These are phyloP conservation scores for Anoplius nigerrimus DNA, from an alignment of 2,888 invertebrate species.

Conservation along the genomic window DNA sequence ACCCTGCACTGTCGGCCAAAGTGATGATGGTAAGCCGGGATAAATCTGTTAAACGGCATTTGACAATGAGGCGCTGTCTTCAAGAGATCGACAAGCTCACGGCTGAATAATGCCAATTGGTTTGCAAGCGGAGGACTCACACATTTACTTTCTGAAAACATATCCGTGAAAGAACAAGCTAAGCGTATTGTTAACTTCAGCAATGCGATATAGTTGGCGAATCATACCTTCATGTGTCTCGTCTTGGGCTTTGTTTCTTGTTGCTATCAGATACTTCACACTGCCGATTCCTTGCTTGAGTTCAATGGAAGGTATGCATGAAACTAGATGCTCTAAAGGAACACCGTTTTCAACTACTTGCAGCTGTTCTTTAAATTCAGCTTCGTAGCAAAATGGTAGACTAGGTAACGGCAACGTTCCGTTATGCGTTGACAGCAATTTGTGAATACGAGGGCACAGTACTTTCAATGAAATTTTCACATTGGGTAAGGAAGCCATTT, in stretches of 20 bases:
- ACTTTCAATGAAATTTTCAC: conserved; percentile 79
- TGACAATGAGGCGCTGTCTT: conserved; percentile 89
- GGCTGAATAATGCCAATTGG: conserved; percentile 87
- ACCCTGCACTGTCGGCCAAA: conserved; percentile 97
- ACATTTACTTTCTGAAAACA: conserved; percentile 75
- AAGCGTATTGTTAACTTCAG: background rate
- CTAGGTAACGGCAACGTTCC: conserved; percentile 88
- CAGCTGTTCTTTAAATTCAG: conserved; percentile 81
- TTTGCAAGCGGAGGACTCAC: conserved; percentile 83
- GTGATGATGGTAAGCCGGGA: conserved; percentile 97
- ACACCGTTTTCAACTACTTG: conserved; percentile 84
- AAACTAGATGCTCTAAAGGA: conserved; percentile 91
- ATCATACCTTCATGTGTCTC: conserved; percentile 68
- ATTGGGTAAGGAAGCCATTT: conserved; percentile 80
- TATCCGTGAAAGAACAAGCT: conserved; percentile 9
- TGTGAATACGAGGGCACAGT: conserved; percentile 81
- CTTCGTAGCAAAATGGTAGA: conserved; percentile 88
- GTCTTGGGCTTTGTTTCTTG: conserved; percentile 64
- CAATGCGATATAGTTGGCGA: background rate
- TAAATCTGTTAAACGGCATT: conserved; percentile 89
- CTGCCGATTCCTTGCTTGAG: conserved; percentile 76
- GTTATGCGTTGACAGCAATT: conserved; percentile 84
- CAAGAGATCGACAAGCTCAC: conserved; percentile 90
- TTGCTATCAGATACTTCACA: conserved; percentile 78
- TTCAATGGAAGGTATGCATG: conserved; percentile 86